Evolutionary conservation across 2,797 vertebrate species (phyloP), one percentile per base, ranked within the genome.

Genomic region (Sebastiscus albofasciatus): DNA sequence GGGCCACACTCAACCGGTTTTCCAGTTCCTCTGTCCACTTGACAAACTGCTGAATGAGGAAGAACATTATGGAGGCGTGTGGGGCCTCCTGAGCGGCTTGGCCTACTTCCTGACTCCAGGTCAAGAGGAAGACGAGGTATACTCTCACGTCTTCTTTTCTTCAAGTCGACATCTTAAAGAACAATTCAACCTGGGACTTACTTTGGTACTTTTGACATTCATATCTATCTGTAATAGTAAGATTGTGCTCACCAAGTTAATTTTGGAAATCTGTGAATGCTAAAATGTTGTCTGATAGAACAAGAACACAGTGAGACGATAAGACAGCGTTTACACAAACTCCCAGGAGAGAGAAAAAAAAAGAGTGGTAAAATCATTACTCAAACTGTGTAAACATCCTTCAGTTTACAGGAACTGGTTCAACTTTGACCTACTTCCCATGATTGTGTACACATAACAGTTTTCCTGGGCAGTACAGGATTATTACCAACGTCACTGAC

Each of bases 11-110:
- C 88, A 94, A 65, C 91, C 90, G 2, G 95, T 97, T 31, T 97
- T 97, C 81, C 93, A 94, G 82, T 96, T 97, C 74, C 87, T 97
- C 22, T 96, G 94, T 70, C 95, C 96, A 2, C 88, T 96, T 5
- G 92, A 95, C 33, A 92, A 88, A 70, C 90, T 96, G 70, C 83
- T 95, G 68, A 91, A 85, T 72, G 93, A 95, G 66, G 92, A 95
- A 10, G 87, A 94, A 16, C 81, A 92, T n/a, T 67, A 82, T 3
- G 85, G 80, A 27, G 94, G 94, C 1, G 90, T 96, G 69, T 96
- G 96, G 95, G 85, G 89, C 33, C 83, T 97, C 34, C 91, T 97
- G 58, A 94, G 94, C 1, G 86, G 92, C 18, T 72, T 97, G 84
- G 95, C 95, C 52, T 94, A 85, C 75, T 93, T 96, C 78, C 92